phyloP scores from a whole-genome alignment of 2,888 invertebrate genomes.

The Pheosia gnoma region DNA sequence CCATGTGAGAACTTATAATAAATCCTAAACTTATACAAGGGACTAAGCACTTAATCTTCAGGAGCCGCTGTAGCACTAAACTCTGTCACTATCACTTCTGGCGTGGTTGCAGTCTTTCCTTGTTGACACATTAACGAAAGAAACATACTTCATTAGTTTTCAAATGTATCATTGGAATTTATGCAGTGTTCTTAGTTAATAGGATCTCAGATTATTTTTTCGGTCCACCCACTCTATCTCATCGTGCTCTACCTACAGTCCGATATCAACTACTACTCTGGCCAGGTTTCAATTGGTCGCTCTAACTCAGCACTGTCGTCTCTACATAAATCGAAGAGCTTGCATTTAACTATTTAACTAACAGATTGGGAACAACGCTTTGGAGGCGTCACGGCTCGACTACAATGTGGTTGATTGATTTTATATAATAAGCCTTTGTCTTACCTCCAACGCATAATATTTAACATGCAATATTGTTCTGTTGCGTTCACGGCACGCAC shows the following conservation, averaged over 20 bases:
- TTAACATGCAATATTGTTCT: constrained; percentile 33
- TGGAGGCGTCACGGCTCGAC: constrained; percentile 3
- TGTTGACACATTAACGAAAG: neutral
- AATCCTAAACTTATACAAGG: neutral
- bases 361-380: neutral
- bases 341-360: neutral
- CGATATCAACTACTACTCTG: no score
- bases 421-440: constrained; percentile 44
- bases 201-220: no score
- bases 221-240: no score
- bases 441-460: constrained; percentile 26
- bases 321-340: no score
- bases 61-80: neutral
- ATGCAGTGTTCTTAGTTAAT: no score
- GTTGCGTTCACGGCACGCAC: constrained; percentile 25
- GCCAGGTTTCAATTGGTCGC: no score
- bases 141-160: no score
- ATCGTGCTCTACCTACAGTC: no score
- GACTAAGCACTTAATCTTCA: neutral
- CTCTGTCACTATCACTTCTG: constrained; percentile 3
- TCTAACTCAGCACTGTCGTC: no score
- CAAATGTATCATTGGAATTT: no score
- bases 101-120: neutral
- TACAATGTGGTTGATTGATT: constrained; percentile 42
- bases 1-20: no score